phyloP scores from a whole-genome alignment of 2,888 invertebrate species.

The Spatulosminthurus flaviceps region DNA sequence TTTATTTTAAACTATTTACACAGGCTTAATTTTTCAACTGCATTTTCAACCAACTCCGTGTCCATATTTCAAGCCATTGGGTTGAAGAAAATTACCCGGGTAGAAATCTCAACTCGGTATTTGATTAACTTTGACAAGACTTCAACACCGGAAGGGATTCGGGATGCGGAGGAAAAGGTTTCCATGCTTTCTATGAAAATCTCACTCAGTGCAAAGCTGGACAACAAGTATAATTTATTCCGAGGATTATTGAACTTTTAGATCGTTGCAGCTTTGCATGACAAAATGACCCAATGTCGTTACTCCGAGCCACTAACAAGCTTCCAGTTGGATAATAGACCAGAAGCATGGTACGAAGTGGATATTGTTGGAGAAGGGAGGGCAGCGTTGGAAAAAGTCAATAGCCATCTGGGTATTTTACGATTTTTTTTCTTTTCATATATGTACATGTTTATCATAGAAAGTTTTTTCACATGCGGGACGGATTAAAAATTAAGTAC shows the following conservation, averaged over 20 bases:
- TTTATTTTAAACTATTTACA: too few species aligned
- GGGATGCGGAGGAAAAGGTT: constrained; percentile 14
- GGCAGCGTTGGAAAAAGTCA: constrained; percentile 82
- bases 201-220: not conserved
- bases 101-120: constrained; percentile 86
- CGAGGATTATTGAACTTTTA: constrained; percentile 54
- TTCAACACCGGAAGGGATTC: constrained; percentile 40
- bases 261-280: constrained; percentile 77
- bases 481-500: not conserved
- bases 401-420: constrained; percentile 74
- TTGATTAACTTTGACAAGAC: constrained; percentile 68
- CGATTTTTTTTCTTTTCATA: not conserved
- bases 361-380: constrained; percentile 82
- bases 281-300: constrained; percentile 92
- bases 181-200: not conserved
- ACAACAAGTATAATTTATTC: not conserved
- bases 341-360: constrained; percentile 82
- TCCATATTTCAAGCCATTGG: constrained; percentile 91
- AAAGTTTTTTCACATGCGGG: not conserved
- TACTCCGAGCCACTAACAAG: constrained; percentile 75
- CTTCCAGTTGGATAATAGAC: constrained; percentile 70
- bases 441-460: too few species aligned
- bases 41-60: constrained; percentile 95
- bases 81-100: constrained; percentile 76
- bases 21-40: constrained; percentile 92